Conservation (phyloP, 2,797 vertebrate genomes). For the Coreius guichenoti region DNA sequence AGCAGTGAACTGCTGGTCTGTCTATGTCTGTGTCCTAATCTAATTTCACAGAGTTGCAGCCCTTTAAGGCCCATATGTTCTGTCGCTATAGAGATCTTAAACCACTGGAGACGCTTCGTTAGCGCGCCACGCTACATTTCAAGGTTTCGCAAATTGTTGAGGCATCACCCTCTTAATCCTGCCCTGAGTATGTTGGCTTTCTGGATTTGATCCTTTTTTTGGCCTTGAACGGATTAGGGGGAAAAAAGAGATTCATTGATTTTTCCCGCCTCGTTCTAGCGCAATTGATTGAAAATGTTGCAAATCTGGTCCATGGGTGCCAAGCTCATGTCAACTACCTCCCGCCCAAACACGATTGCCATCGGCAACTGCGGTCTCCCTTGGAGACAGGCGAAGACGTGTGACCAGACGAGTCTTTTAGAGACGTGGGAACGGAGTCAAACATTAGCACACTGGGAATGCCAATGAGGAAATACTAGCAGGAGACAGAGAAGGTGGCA, state of each 20-base stretch:
- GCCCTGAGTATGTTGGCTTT: conserved; percentile 68
- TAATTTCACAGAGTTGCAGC: conserved; percentile 73
- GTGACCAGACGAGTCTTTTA: conserved; percentile 56
- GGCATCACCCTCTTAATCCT: conserved; percentile 67
- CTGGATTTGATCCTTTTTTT: conserved; percentile 71
- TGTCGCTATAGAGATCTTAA: conserved; percentile 65
- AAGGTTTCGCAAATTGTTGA: conserved; percentile 68
- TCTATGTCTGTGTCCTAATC: conserved; percentile 73
- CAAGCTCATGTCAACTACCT: conserved; percentile 61
- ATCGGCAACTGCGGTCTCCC: conserved; percentile 39
- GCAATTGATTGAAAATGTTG: conserved; percentile 72
- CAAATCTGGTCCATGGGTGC: conserved; percentile 66
- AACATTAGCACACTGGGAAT: conserved; percentile 39
- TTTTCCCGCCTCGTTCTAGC: conserved; percentile 63
- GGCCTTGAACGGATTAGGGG: conserved; percentile 73
- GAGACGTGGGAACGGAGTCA: conserved; percentile 48
- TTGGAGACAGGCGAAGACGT: conserved; percentile 44
- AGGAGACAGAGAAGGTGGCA: conserved; percentile 8
- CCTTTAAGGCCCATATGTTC: conserved; percentile 70
- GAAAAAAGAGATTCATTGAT: conserved; percentile 63
- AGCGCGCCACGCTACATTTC: conserved; percentile 74
- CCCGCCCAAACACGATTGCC: conserved; percentile 47
- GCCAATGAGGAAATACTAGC: conserved; percentile 42
- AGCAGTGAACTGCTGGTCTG: conserved; percentile 47
- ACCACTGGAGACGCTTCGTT: conserved; percentile 62